Percentiles rank a stretch among this genome's conserved stretches.
Evolutionary conservation across 2,797 vertebrate genomes (phyloP).

Genomic region (Myotis planiceps): DNA sequence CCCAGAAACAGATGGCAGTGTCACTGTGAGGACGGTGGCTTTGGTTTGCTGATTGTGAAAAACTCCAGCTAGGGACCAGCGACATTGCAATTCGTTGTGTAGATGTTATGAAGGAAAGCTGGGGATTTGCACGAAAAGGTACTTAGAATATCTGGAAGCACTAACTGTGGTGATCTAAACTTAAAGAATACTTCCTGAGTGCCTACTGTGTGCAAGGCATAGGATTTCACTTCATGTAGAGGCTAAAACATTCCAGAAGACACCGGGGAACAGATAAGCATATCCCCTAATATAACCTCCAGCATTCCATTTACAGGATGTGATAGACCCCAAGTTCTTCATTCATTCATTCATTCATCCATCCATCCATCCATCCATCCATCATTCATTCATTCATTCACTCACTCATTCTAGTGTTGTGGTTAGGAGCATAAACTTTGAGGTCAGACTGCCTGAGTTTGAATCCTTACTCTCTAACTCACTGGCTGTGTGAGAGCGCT

Average conservation of each 20-base stretch:
- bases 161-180: neutral
- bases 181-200: neutral
- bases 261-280: neutral
- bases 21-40: neutral
- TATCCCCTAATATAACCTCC: neutral
- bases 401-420: neutral
- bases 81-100: rapidly evolving
- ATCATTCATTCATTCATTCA: too few species aligned
- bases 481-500: neutral
- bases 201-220: neutral
- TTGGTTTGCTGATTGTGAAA: neutral
- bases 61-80: neutral
- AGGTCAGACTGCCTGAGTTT: neutral
- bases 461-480: neutral
- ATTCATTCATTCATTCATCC: neutral
- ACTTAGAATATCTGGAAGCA: neutral
- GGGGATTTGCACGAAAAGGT: neutral
- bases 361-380: neutral
- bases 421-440: neutral
- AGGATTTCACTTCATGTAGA: neutral
- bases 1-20: neutral
- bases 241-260: neutral
- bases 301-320: neutral
- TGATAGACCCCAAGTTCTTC: neutral
- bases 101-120: neutral